Conservation (phyloP, 1,140 invertebrate species). For the Drosophila ercepeae region DNA sequence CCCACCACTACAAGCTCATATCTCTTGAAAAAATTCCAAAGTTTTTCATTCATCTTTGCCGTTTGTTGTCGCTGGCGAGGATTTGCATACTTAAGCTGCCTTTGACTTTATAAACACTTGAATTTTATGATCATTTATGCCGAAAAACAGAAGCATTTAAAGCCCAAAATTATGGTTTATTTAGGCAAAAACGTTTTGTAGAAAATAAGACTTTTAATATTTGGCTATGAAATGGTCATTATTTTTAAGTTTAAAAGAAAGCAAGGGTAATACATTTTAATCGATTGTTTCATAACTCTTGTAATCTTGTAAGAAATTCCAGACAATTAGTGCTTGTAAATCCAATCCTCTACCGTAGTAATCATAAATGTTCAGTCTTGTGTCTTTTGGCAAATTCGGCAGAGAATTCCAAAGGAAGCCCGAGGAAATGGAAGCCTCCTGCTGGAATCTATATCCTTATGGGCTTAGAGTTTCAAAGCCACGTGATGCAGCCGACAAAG, state of each 20-base stretch:
- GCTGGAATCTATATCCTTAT: conserved; percentile 41
- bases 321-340: conserved; percentile 58
- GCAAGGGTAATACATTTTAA: conserved; percentile 3
- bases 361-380: conserved; percentile 54
- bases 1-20: conserved; percentile 5
- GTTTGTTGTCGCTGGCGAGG: conserved; percentile 49
- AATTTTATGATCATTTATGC: conserved; percentile 36
- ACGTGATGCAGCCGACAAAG: conserved; percentile 46
- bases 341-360: conserved; percentile 50
- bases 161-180: not conserved
- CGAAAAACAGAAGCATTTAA: conserved; percentile 27
- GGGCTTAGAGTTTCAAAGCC: conserved; percentile 61
- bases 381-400: conserved; percentile 14
- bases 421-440: conserved; percentile 1
- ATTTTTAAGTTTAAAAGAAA: no score
- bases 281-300: conserved; percentile 32
- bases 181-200: not conserved
- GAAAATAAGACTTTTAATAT: not conserved
- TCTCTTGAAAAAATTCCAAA: conserved; percentile 53
- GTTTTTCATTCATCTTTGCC: conserved; percentile 78
- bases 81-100: conserved; percentile 68
- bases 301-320: conserved; percentile 22
- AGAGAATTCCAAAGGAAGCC: not conserved
- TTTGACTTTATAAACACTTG: conserved; percentile 54
- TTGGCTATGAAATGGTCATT: not conserved